Base-by-base conservation (phyloP, 2,888 invertebrate species). In the Dicranocentrus wangi region DNA sequence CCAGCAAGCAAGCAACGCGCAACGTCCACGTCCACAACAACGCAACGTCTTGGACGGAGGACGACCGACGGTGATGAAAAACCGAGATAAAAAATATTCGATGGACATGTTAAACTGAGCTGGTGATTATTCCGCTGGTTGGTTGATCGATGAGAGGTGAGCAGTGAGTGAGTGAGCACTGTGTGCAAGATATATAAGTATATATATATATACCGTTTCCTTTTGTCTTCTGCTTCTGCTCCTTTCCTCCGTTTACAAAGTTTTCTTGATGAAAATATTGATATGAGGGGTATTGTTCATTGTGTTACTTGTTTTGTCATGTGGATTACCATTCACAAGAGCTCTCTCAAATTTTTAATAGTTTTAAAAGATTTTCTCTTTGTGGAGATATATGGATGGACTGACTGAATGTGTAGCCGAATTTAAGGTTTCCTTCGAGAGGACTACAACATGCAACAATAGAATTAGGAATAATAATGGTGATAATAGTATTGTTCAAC, bases 191-290 rank as follows among this genome's bases (percentile, higher is more conserved):
- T 32, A 32, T 32, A 10, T n/a, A n/a, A n/a, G n/a, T n/a, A n/a
- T n/a, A n/a, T n/a, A n/a, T n/a, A n/a, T n/a, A n/a, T n/a, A n/a
- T n/a, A n/a, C n/a, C n/a, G n/a, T n/a, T n/a, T n/a, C n/a, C n/a
- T n/a, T n/a, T n/a, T n/a, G n/a, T n/a, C n/a, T n/a, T 39, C 39
- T 8, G 39, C 13, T 39, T 39, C 13, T 39, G 39, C 13, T 47
- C 47, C 47, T 47, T 47, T 47, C n/a, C 5, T 47, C n/a, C 47
- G n/a, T n/a, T n/a, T n/a, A 47, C 10, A 47, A 15, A n/a, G 13
- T 47, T 47, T 47, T 47, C 47, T 5, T n/a, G n/a, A 47, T 47
- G 47, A 47, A 47, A 47, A 47, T 47, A 47, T 47, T 47, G 47
- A 47, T 47, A 47, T 15, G 47, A 10, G 47, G n/a, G 13, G 7